phyloP scores from a whole-genome alignment of 2,888 invertebrate genomes.

The Phlogophora meticulosa region DNA sequence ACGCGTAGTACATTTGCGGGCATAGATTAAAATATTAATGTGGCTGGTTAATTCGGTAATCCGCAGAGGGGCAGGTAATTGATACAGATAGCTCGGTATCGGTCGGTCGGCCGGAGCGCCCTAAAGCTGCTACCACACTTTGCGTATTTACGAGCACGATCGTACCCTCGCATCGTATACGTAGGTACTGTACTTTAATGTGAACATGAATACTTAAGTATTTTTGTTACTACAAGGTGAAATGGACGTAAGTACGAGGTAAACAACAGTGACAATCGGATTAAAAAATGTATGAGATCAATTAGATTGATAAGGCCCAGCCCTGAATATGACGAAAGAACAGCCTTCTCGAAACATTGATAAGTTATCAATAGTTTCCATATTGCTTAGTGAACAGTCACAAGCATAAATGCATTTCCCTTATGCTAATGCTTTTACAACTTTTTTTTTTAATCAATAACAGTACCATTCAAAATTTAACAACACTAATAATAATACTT shows the following conservation, averaged over 20 bases:
- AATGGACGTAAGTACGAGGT: background rate
- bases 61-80: slow-evolving; percentile 71
- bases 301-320: slow-evolving; percentile 26
- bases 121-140: slow-evolving; percentile 60
- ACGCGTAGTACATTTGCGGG: slow-evolving; percentile 57
- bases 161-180: slow-evolving; percentile 21
- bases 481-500: too few relatives aligned
- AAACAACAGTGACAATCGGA: slow-evolving; percentile 8
- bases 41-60: slow-evolving; percentile 71
- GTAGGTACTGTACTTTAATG: slow-evolving; percentile 2
- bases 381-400: background rate
- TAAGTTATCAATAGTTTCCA: slow-evolving; percentile 16
- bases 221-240: background rate
- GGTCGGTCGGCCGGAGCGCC: slow-evolving; percentile 50
- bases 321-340: slow-evolving; percentile 16
- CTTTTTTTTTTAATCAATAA: too few relatives aligned
- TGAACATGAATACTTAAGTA: slow-evolving; percentile 12
- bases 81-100: slow-evolving; percentile 71
- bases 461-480: too few relatives aligned
- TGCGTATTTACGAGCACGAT: slow-evolving; percentile 54
- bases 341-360: slow-evolving; percentile 4
- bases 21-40: slow-evolving; percentile 73
- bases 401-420: too few relatives aligned
- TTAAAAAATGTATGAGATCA: slow-evolving; percentile 7
- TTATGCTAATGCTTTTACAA: too few relatives aligned